Conservation (phyloP, 2,888 invertebrate species). For the Myathropa florea region DNA sequence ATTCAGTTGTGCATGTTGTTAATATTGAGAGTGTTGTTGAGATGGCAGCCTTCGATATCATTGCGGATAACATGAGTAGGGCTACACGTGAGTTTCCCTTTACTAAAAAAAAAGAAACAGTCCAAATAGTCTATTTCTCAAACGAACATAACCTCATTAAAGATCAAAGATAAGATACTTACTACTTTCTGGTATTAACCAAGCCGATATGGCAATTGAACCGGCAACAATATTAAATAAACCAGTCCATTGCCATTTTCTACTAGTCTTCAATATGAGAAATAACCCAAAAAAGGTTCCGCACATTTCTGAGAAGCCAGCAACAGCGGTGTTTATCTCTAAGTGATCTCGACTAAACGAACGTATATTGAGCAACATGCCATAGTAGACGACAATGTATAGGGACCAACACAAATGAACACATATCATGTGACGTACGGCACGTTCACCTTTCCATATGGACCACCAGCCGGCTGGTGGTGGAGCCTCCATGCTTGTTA, state of each 20-base stretch:
- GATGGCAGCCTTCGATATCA: constrained; percentile 81
- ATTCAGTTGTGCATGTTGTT: constrained; percentile 80
- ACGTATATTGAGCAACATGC: constrained; percentile 81
- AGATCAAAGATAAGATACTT: constrained; percentile 57
- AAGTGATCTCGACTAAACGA: constrained; percentile 81
- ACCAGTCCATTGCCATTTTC: constrained; percentile 80
- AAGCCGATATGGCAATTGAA: constrained; percentile 78
- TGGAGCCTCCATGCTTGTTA: constrained; percentile 78
- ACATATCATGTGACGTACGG: constrained; percentile 78
- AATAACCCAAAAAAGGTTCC: constrained; percentile 80
- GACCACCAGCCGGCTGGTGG: constrained; percentile 80
- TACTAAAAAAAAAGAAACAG: constrained; percentile 72
- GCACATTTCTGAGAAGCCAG: constrained; percentile 79
- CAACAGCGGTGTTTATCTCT: constrained; percentile 80
- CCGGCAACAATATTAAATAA: constrained; percentile 79
- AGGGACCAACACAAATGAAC: constrained; percentile 80
- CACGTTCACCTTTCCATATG: constrained; percentile 79
- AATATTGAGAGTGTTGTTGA: constrained; percentile 80
- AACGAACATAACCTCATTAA: neutral
- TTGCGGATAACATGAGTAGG: constrained; percentile 80
- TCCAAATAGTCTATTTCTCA: too few species aligned
- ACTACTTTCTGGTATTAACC: constrained; percentile 78
- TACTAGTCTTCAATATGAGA: constrained; percentile 78
- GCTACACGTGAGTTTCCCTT: constrained; percentile 76
- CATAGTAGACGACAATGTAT: constrained; percentile 81